These are phyloP conservation scores for Liparis tanakae DNA, from an alignment of 2,797 vertebrate species.

Conservation along the genomic window DNA sequence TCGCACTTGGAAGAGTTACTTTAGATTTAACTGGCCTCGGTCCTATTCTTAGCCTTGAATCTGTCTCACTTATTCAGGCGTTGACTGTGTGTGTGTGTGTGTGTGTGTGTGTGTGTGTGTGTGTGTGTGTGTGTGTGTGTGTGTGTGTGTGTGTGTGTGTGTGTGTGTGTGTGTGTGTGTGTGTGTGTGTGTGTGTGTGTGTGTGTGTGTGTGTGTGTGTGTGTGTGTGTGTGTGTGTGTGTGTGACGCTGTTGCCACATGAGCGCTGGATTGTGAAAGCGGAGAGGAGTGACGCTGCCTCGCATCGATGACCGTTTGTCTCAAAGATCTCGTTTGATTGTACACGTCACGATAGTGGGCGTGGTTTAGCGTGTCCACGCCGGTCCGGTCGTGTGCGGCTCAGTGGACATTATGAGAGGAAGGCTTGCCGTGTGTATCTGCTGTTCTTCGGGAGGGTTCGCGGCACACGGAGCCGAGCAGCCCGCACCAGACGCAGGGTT, in stretches of 20 bases:
- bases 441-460: conserved; percentile 20
- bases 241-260: conserved; percentile 50
- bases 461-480: conserved; percentile 62
- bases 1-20: conserved; percentile 19
- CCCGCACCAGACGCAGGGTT: conserved; percentile 31
- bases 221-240: conserved; percentile 17
- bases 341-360: neutral
- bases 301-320: conserved; percentile 22
- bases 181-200: conserved; percentile 17
- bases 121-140: conserved; percentile 17
- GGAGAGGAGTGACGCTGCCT: conserved; percentile 24
- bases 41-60: conserved; percentile 72
- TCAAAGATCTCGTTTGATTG: neutral
- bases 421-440: conserved; percentile 26
- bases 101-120: conserved; percentile 17
- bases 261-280: conserved; percentile 50
- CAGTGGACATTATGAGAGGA: neutral
- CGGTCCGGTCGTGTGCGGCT: neutral
- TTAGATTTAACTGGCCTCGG: conserved; percentile 64
- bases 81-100: conserved; percentile 24
- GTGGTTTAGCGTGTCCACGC: neutral
- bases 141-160: conserved; percentile 17
- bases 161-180: conserved; percentile 17
- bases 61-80: conserved; percentile 60
- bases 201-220: conserved; percentile 17